Evolutionary conservation across 2,113 vertebrate species (phyloP).

Genomic region (Psittacula cyanocephala): DNA sequence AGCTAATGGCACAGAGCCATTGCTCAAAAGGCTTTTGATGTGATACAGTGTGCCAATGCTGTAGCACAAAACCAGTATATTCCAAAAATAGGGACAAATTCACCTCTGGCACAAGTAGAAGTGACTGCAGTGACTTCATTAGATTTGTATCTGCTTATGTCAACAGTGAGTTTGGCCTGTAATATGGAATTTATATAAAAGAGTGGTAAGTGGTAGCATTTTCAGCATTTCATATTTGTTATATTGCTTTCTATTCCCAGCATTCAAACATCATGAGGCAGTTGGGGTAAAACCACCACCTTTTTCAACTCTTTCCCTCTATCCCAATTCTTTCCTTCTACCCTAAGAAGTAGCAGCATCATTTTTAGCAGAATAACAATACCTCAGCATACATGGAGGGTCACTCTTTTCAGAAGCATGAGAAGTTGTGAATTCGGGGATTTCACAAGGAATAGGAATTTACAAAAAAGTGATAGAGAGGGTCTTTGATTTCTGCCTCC

Average conservation of each 20-base stretch:
- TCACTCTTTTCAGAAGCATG: background rate
- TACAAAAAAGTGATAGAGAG: background rate
- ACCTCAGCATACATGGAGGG: background rate
- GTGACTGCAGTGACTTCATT: conserved; percentile 54
- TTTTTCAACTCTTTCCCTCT: background rate
- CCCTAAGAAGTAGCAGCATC: background rate
- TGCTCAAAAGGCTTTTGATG: conserved; percentile 1
- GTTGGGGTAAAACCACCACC: background rate
- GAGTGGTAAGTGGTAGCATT: conserved; percentile 7
- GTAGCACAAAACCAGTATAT: background rate
- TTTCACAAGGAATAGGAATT: background rate
- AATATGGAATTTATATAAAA: conserved; percentile 21
- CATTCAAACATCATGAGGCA: background rate
- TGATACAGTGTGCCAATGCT: background rate
- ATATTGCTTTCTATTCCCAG: background rate
- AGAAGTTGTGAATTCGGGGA: background rate
- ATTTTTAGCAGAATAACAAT: background rate
- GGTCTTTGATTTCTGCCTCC: background rate
- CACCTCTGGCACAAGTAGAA: conserved; percentile 47
- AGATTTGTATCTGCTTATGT: conserved; percentile 61
- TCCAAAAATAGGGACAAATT: conserved; percentile 63
- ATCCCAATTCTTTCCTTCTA: background rate
- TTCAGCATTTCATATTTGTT: background rate
- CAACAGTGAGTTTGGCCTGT: background rate
- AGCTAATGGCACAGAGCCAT: background rate